Conservation (phyloP, 2,888 invertebrate genomes). For the Fragum whitleyi region DNA sequence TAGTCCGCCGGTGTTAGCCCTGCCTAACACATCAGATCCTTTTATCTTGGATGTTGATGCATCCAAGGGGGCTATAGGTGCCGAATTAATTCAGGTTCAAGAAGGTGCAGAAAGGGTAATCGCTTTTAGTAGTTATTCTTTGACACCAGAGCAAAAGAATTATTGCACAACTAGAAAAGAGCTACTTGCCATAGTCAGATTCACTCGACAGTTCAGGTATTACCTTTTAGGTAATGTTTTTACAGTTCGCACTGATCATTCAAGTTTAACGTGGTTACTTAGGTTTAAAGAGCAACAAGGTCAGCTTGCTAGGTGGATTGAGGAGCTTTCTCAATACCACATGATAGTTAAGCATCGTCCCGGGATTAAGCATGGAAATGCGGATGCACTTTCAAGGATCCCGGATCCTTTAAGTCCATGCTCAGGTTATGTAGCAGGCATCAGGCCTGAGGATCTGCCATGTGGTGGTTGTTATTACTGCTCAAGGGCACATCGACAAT, state of each 20-base stretch:
- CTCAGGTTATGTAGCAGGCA: conserved; percentile 16
- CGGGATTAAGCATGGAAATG: conserved; percentile 34
- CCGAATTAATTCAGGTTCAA: conserved; percentile 36
- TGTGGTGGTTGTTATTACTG: conserved; percentile 58
- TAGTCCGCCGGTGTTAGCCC: conserved; percentile 22
- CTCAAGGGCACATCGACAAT: conserved; percentile 26
- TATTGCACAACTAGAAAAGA: no score
- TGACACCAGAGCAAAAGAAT: conserved; percentile 35
- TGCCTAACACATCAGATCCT: conserved; percentile 18
- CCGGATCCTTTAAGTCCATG: no score
- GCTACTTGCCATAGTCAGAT: no score
- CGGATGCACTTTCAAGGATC: no score
- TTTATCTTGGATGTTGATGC: conserved; percentile 40
- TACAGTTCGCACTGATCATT: conserved; percentile 52
- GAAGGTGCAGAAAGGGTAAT: conserved; percentile 37
- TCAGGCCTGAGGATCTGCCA: conserved; percentile 34
- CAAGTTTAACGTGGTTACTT: conserved; percentile 38
- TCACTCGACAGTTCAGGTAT: conserved; percentile 55
- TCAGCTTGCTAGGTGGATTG: no score
- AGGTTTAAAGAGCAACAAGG: conserved; percentile 35
- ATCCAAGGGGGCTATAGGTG: no score
- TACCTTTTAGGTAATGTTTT: conserved; percentile 58
- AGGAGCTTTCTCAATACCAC: conserved; percentile 58
- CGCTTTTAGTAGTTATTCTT: conserved; percentile 42
- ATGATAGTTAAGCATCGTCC: conserved; percentile 48